Evolutionary conservation across 1,140 invertebrate species (phyloP), one percentile per base, ranked within the genome.

Genomic region (Megalopta genalis): DNA sequence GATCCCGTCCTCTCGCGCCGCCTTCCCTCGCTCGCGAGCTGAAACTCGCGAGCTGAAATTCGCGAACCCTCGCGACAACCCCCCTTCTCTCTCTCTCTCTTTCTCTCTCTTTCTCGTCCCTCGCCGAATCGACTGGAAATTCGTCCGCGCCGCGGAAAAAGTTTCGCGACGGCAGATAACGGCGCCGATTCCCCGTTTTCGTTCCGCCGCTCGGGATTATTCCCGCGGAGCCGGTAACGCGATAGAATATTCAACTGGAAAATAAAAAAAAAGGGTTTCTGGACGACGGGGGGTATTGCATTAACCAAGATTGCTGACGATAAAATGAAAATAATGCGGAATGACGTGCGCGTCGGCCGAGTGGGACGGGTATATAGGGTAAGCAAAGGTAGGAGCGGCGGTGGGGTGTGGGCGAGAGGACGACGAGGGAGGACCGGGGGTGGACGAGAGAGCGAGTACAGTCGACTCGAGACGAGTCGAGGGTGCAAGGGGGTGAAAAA

Each of bases 281-380:
- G 73, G 78, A 77, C 63, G 83, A 83, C 72, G 81, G 81, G 84
- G 73, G 84, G 77, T 83, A 91, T 91, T 90, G 90, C 91, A 92
- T 92, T 92, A 93, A 91, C 90, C 88, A 92, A 93, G 91, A 93
- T 93, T 93, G 91, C 92, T 88, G 91, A 91, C 90, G 92, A 93
- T 92, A 92, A 93, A 92, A 93, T 91, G 91, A 92, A 92, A 92
- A 93, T 93, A 93, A 92, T 92, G 89, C 90, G 91, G 88, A 92
- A 92, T 91, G 91, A 92, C 91, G 90, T 87, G 88, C 85, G 84
- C 84, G 81, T 79, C 77, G 80, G 85, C 39, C 60, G 72, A 78
- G 84, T 65, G 79, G 82, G 46, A 59, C 64, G 64, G 49, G 54
- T 68, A 52, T 46, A 57, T 54, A 52, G 72, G 72, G 65, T 69